These are phyloP conservation scores for Sinotaia quadrata DNA, from an alignment of 2,888 invertebrate genomes.

Conservation along the genomic window DNA sequence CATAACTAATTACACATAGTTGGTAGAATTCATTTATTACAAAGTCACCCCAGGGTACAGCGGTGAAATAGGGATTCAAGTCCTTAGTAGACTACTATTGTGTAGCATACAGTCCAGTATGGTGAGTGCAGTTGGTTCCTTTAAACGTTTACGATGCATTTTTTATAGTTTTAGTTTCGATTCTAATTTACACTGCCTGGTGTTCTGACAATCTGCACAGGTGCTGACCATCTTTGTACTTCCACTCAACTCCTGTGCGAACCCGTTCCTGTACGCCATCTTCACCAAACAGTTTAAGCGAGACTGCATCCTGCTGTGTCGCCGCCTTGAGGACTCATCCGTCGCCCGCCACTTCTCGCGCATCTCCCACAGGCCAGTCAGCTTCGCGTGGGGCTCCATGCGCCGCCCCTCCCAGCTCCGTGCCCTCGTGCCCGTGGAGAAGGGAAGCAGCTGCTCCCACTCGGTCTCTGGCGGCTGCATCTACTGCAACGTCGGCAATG, in stretches of 20 bases:
- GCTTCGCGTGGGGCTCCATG: conserved; percentile 42
- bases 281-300: conserved; percentile 98
- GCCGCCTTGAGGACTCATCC: conserved; percentile 87
- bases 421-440: conserved; percentile 37
- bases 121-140: too few relatives aligned
- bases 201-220: conserved; percentile 2
- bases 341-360: conserved; percentile 61
- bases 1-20: too few relatives aligned
- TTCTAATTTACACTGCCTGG: too few relatives aligned
- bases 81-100: too few relatives aligned
- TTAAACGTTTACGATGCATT: too few relatives aligned
- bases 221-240: conserved; percentile 94
- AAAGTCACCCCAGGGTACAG: too few relatives aligned
- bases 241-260: conserved; percentile 96
- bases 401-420: conserved; percentile 48
- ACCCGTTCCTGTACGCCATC: conserved; percentile 97
- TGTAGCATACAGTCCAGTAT: too few relatives aligned
- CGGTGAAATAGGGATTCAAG: too few relatives aligned
- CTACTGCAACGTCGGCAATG: background rate
- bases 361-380: conserved; percentile 49
- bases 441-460: conserved; percentile 9
- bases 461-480: background rate
- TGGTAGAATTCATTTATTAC: too few relatives aligned
- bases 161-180: too few relatives aligned
- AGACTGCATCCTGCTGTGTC: conserved; percentile 95